Conservation (phyloP, 2,797 vertebrate species). For the Tinamus major region DNA sequence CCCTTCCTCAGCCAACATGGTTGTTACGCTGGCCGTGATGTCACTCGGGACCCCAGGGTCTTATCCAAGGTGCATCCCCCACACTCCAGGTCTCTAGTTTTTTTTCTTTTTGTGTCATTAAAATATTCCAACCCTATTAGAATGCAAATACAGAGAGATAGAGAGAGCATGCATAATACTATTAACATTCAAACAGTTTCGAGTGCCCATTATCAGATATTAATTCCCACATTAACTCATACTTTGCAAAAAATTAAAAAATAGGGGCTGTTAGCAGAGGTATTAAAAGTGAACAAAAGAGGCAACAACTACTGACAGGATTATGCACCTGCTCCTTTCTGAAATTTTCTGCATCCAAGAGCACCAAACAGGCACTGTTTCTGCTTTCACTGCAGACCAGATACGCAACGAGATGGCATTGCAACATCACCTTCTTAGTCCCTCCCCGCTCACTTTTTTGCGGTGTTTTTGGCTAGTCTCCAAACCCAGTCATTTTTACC, state of each 20-base stretch:
- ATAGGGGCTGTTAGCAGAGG: slow-evolving; percentile 41
- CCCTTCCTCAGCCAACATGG: not conserved
- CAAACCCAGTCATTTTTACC: not conserved
- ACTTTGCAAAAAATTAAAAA: slow-evolving; percentile 3
- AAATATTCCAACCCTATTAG: slow-evolving; percentile 57
- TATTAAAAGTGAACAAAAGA: slow-evolving; percentile 51
- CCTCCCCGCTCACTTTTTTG: not conserved
- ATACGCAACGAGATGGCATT: not conserved
- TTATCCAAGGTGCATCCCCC: slow-evolving; percentile 11
- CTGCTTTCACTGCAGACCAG: not conserved
- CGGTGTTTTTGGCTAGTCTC: not conserved
- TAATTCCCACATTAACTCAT: slow-evolving; percentile 65
- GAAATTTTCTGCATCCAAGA: slow-evolving; percentile 9
- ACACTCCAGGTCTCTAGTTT: not conserved
- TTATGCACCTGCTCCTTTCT: slow-evolving; percentile 14
- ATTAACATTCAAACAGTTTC: slow-evolving; percentile 63
- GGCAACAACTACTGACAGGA: slow-evolving; percentile 33
- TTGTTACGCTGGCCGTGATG: not conserved
- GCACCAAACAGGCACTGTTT: not conserved
- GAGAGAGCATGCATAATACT: slow-evolving; percentile 30
- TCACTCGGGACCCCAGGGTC: not conserved
- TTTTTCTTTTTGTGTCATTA: not conserved
- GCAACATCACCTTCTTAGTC: not conserved
- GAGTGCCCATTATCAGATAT: slow-evolving; percentile 60
- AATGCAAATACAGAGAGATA: slow-evolving; percentile 62